A percentile compares a stretch with the other conserved stretches of the same genome.
These are phyloP conservation scores for Kradibia gibbosae DNA, from an alignment of 1,140 invertebrate species.

Conservation along the genomic window DNA sequence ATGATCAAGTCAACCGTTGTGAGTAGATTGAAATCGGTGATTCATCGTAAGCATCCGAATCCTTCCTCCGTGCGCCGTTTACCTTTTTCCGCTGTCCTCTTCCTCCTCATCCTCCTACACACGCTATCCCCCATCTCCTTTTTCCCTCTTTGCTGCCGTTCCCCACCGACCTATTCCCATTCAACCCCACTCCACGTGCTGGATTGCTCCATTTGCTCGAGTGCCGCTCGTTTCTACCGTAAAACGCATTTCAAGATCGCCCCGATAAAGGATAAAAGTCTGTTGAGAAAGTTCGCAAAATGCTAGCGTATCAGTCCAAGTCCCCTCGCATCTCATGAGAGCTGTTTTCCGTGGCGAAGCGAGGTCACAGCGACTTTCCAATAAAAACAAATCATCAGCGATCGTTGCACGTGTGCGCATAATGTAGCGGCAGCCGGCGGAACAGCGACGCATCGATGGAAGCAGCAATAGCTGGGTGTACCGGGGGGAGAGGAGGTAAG, in stretches of 20 bases:
- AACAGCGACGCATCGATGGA: not conserved
- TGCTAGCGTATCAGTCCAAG: not conserved
- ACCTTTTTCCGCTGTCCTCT: not conserved
- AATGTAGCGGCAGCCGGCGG: too few species aligned
- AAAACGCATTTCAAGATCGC: not conserved
- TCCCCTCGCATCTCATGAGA: not conserved
- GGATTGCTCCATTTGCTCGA: not conserved
- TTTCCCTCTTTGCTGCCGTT: too few species aligned
- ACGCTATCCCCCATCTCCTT: not conserved
- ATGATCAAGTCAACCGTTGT: not conserved
- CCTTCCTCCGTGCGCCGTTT: not conserved
- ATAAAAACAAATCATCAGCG: not conserved
- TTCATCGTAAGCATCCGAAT: not conserved
- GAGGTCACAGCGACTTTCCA: slow-evolving; percentile 12
- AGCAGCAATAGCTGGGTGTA: not conserved
- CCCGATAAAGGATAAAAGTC: not conserved
- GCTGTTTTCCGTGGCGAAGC: not conserved
- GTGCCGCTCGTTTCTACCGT: not conserved
- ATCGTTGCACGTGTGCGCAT: not conserved
- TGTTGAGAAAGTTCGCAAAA: not conserved
- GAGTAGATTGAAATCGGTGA: not conserved
- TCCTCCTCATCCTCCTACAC: not conserved
- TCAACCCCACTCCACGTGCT: too few species aligned
- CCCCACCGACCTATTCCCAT: too few species aligned
- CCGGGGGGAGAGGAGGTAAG: not conserved